These are phyloP conservation scores for Poeciliopsis occidentalis DNA, from an alignment of 2,113 vertebrate genomes.

Conservation along the genomic window DNA sequence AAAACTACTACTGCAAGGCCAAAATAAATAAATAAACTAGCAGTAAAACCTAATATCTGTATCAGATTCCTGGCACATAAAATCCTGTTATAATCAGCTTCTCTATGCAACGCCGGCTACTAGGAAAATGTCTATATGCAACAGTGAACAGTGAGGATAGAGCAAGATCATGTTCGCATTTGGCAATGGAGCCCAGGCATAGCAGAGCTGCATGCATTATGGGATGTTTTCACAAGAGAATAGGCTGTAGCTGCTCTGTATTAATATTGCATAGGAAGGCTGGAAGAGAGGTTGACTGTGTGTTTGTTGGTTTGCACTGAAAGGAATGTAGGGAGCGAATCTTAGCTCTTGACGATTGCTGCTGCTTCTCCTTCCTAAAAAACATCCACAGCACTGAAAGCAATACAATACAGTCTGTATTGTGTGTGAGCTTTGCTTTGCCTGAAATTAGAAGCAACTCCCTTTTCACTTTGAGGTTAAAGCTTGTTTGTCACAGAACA, in stretches of 20 bases:
- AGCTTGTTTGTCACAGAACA: background rate
- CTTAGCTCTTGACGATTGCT: conserved; percentile 32
- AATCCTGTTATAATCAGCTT: too few relatives aligned
- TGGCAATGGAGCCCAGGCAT: conserved; percentile 27
- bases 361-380: conserved; percentile 38
- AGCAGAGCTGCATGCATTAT: conserved; percentile 53
- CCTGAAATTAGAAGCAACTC: background rate
- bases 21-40: too few relatives aligned
- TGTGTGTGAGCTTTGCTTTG: too few relatives aligned
- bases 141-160: background rate
- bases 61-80: too few relatives aligned
- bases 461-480: background rate
- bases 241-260: conserved; percentile 39
- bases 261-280: conserved; percentile 51
- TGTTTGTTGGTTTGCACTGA: conserved; percentile 13
- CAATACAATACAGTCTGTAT: background rate
- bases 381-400: background rate
- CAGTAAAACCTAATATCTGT: too few relatives aligned
- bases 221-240: conserved; percentile 52
- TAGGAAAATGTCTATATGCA: conserved; percentile 4
- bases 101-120: conserved; percentile 5
- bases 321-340: conserved; percentile 24
- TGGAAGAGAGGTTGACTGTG: background rate
- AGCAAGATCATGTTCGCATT: conserved; percentile 38
- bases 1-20: too few relatives aligned